Evolutionary conservation across 2,113 vertebrate species (phyloP).

Genomic region (Lepisosteus oculatus): DNA sequence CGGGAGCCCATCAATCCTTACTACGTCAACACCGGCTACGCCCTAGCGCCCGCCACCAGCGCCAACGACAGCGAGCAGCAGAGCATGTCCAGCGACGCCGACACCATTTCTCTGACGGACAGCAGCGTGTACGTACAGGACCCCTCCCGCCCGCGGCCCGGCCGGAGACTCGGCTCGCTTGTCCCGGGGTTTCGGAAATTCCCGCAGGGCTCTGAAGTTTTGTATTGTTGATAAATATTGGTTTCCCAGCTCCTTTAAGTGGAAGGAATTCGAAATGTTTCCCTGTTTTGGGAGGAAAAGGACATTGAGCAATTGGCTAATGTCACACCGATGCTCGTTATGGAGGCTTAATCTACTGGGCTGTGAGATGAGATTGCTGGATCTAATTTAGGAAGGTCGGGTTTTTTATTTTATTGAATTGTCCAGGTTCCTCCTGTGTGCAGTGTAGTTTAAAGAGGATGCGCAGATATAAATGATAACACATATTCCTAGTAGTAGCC

Average conservation of each 20-base stretch:
- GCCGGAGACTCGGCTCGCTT: slow-evolving; percentile 22
- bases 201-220: too few species aligned
- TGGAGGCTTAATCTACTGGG: slow-evolving; percentile 29
- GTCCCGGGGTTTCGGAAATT: too few species aligned
- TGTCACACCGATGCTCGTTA: slow-evolving; percentile 49
- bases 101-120: slow-evolving; percentile 93
- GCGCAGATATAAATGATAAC: background rate
- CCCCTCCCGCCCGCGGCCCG: slow-evolving; percentile 15
- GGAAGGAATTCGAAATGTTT: too few species aligned
- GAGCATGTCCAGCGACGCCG: slow-evolving; percentile 97
- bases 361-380: slow-evolving; percentile 8
- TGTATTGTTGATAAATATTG: too few species aligned
- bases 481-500: background rate
- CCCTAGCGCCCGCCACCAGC: slow-evolving; percentile 88
- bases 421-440: background rate
- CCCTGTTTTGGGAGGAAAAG: slow-evolving; percentile 13
- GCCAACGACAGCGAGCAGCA: slow-evolving; percentile 98
- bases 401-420: background rate
- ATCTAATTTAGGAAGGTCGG: slow-evolving; percentile 37
- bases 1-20: slow-evolving; percentile 89
- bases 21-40: slow-evolving; percentile 92
- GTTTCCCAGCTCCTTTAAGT: background rate
- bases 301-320: slow-evolving; percentile 30
- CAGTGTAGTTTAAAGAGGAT: slow-evolving; percentile 2
- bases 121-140: slow-evolving; percentile 80